Base-by-base conservation (phyloP, 2,888 invertebrate genomes). In the Tryphoninae sp. region DNA sequence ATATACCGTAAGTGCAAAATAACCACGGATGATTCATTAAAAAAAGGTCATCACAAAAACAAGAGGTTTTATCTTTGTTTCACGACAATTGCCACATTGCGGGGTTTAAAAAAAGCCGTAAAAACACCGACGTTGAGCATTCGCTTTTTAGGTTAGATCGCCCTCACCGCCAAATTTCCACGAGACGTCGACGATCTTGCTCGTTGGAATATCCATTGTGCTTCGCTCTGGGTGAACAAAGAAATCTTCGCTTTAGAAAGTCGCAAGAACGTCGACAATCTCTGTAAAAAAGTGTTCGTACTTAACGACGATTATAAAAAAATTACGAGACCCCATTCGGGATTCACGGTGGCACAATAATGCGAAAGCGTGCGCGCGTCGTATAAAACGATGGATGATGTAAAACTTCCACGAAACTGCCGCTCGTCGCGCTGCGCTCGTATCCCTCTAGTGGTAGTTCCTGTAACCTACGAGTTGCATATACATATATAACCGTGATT, bases 91-190 rank as follows among this genome's bases (percentile, higher is more conserved):
- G 13, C 3, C 45, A 45, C 13, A 13, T 33, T 33, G 33, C 4
- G 1, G 6, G 6, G 19, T 55, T 55, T 55, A 8, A 16, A 55
- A 55, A 55, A 55, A 55, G 3, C 11, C 9, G 45, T 13, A 4
- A 45, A 45, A 45, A 45, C 11, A 13, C 13, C 3, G 45, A 13
- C 13, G 33, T 49, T 61, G 40, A 61, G 49, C 40, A n/a, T 59
- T 67, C 59, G 51, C 33, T 16, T 65, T 22, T 51, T 64, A 71
- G 75, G 76, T 79, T 76, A 81, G 72, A 71, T 55, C 75, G 53
- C 68, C 68, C 87, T 86, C 87, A 91, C 91, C 91, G 77, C 91
- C 91, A 78, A 92, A 91, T 83, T 90, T 90, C 91, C 91, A 92
- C n/a, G 89, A 88, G 55, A 90, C 82, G 45, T 89, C 89, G 42